Evolutionary conservation across 2,888 invertebrate genomes (phyloP).

Genomic region (Ectobius pallidus): DNA sequence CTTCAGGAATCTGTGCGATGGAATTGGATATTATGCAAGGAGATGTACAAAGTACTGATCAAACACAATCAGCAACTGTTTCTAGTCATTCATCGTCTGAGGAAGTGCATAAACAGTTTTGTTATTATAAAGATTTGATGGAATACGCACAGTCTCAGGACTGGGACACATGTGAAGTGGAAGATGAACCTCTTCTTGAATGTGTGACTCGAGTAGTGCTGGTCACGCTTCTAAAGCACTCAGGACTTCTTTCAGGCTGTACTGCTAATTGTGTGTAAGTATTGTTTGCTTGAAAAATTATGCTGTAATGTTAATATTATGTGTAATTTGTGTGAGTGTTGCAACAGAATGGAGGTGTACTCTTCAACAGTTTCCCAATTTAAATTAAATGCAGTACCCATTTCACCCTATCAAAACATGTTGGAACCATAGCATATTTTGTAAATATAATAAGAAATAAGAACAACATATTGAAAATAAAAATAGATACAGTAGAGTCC

Average conservation of each 20-base stretch:
- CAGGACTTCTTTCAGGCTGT: constrained; percentile 56
- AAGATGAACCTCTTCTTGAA: constrained; percentile 56
- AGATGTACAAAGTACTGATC: neutral
- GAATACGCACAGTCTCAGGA: constrained; percentile 55
- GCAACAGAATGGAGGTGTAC: no score
- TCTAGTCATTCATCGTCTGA: neutral
- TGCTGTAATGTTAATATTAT: no score
- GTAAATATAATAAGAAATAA: no score
- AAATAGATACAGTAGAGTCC: no score
- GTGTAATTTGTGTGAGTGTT: no score
- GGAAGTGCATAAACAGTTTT: neutral
- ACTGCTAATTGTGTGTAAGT: constrained; percentile 53
- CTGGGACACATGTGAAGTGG: constrained; percentile 59
- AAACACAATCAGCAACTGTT: neutral
- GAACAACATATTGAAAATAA: no score
- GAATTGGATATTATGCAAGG: neutral
- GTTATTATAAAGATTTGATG: constrained; percentile 52
- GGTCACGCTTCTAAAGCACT: constrained; percentile 60
- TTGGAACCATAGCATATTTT: no score
- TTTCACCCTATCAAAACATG: no score
- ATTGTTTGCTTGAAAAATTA: no score
- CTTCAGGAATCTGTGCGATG: neutral
- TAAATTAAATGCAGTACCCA: no score
- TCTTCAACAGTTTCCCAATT: no score
- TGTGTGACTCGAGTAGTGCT: constrained; percentile 58